phyloP scores from a whole-genome alignment of 2,113 vertebrate species.

The Hippocampus mohnikei region DNA sequence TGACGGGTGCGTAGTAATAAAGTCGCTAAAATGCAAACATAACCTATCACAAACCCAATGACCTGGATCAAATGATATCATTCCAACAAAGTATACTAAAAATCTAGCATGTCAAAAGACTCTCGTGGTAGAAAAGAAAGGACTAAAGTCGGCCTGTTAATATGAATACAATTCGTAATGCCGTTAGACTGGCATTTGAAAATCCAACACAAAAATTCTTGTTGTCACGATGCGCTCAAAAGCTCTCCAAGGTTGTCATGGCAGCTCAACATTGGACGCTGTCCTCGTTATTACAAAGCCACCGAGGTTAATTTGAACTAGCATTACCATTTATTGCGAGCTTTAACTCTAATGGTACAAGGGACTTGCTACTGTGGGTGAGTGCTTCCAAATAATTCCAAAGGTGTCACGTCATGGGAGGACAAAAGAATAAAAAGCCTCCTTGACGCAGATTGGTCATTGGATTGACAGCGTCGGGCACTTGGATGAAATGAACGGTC shows the following conservation, averaged over 20 bases:
- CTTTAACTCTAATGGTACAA: neutral
- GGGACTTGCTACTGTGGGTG: neutral
- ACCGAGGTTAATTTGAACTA: neutral
- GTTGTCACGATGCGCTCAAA: neutral
- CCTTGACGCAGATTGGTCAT: constrained; percentile 16
- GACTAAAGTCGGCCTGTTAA: neutral
- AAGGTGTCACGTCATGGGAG: neutral
- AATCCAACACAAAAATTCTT: neutral
- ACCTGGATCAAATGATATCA: neutral
- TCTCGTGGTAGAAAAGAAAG: too few relatives aligned
- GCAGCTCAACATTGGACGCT: neutral
- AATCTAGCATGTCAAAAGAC: neutral
- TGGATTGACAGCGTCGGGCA: constrained; percentile 31
- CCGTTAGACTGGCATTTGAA: neutral
- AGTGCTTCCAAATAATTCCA: constrained; percentile 5
- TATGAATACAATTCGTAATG: neutral
- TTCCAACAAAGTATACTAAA: neutral
- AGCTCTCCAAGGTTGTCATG: neutral
- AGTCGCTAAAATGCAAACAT: neutral
- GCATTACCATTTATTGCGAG: neutral
- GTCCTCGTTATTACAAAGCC: neutral
- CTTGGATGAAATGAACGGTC: constrained; percentile 15
- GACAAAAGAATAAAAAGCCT: neutral
- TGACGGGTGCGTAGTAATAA: neutral
- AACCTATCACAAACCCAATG: neutral